Base-by-base conservation (phyloP, 2,888 invertebrate genomes). In the Drosophila kanekoi region DNA sequence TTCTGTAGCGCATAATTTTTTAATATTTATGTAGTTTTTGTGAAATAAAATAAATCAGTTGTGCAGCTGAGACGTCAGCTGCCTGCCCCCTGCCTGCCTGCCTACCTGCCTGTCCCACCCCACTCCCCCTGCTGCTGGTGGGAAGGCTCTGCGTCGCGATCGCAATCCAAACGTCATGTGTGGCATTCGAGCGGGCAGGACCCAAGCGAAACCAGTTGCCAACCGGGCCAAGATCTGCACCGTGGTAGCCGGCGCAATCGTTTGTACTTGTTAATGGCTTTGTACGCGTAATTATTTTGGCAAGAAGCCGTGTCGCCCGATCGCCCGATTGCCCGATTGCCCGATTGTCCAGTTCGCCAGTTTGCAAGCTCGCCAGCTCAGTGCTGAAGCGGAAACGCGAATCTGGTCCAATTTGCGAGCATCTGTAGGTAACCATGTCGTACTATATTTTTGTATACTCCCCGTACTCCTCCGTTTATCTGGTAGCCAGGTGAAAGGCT, bases 211-310 rank as follows among this genome's bases (percentile, higher is more conserved):
- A 80, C 63, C 54, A 41, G 62, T 62, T 48, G 44, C 62, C 60
- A 49, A 48, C 58, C 35, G 51, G 67, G 58, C 77, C 58, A 58
- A 73, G 72, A 49, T 58, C 56, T 16, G 37, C 45, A 16, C 60
- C 54, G 28, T 58, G 76, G 59, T 33, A 71, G 74, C 68, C 81
- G 83, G 83, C 83, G 72, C 79, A 83, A 86, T 87, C 87, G 85
- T 85, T 85, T 85, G 85, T 85, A 87, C 85, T 85, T 87, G 85
- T 85, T 85, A 85, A 85, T 85, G 87, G 82, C 68, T 85, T 85
- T 85, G 85, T 85, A 87, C 85, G 87, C 85, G 85, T 85, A 85
- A 85, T 85, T 85, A 85, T 85, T 84, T 85, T 87, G 82, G 79
- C 85, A 85, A 85, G 82, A 84, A 85, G 85, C 81, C 82, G 70